Base-by-base conservation (phyloP, 2,113 vertebrate species). In the Odontesthes bonariensis region DNA sequence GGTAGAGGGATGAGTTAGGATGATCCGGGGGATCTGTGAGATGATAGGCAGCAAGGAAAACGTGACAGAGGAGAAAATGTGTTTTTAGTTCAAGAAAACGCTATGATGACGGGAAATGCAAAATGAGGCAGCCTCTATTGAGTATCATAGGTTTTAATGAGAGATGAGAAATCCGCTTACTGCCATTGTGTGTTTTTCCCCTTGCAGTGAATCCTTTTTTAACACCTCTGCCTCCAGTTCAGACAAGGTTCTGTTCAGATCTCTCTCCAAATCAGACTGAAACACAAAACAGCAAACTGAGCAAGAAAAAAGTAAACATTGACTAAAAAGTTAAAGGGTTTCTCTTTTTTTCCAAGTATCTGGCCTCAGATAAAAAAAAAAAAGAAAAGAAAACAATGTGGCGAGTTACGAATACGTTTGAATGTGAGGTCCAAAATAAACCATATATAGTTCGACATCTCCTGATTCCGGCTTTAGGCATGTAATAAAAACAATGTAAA, bases 1-100 rank as follows among this genome's bases (percentile, higher is more conserved):
- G 88, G 95, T 96, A 1, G 93, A 96, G 53, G 96, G 95, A 77
- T 91, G 91, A 1, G 94, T 97, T 80, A 97, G 93, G 87, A 96
- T 94, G 86, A 97, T 95, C 72, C 88, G 84, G 56, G 95, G 95
- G 83, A 96, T 95, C 96, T 97, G 90, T 61, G 79, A 69, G 44
- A 81, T 70, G 66, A 84, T 66, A 75, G 62, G 19, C 56, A 78
- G 22, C 55, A 17, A 61, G 35, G 66, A 23, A 57, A 78, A 52
- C 22, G 14, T 35, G 13, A 75, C 59, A 65, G 40, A 49, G 13
- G 33, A 55, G 23, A 42, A 69, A 73, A 79, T 13, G 11, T 49
- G 17, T 49, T 49, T 19, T n/a, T 8, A 49, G 14, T 1, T 19
- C 46, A 49, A 3, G 19, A 49, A 49, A 49, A n/a, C 6, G 17